Evolutionary conservation across 2,888 invertebrate species (phyloP).

Genomic region (Philhelius pedissequus): DNA sequence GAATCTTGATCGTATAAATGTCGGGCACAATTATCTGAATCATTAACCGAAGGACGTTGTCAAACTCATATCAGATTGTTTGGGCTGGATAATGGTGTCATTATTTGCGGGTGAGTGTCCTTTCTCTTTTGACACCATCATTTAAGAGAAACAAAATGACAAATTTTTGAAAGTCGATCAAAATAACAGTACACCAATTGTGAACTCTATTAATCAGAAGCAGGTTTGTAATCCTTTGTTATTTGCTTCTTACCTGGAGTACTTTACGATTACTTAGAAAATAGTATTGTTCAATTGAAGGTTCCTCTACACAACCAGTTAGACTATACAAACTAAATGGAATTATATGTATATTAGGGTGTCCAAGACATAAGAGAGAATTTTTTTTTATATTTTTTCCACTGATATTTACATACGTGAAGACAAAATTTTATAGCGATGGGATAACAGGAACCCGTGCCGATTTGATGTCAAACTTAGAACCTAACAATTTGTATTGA

Average conservation of each 20-base stretch:
- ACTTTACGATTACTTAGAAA: too few species aligned
- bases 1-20: conserved; percentile 65
- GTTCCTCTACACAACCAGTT: neutral
- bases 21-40: conserved; percentile 62
- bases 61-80: conserved; percentile 56
- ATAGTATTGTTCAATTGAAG: neutral
- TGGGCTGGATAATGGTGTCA: conserved; percentile 9
- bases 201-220: conserved; percentile 33
- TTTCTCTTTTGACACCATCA: neutral
- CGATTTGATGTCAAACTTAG: too few species aligned
- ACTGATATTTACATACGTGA: too few species aligned
- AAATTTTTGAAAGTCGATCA: conserved; percentile 33
- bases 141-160: conserved; percentile 4
- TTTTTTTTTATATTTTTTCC: too few species aligned
- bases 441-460: too few species aligned
- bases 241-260: neutral
- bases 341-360: neutral
- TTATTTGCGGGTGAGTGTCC: neutral
- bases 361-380: too few species aligned
- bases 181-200: conserved; percentile 33
- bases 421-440: too few species aligned
- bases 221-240: conserved; percentile 4
- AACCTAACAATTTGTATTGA: too few species aligned
- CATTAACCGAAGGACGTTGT: conserved; percentile 59
- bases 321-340: conserved; percentile 23